Conservation (phyloP, 2,888 invertebrate species). For the Enchytraeus crypticus region DNA sequence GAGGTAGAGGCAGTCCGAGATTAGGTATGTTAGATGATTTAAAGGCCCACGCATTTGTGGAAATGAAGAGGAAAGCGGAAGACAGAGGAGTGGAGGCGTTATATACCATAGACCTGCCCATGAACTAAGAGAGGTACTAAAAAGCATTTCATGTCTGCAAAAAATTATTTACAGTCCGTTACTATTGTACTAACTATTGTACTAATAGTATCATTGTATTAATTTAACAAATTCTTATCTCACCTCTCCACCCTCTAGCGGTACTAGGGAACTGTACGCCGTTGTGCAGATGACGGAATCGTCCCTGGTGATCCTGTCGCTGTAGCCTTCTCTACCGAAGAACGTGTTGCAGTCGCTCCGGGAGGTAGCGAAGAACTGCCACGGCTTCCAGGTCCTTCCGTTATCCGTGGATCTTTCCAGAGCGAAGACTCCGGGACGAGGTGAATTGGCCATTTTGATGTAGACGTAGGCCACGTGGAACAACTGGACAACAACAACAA, state of each 20-base stretch:
- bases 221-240: no score
- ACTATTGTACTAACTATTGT: no score
- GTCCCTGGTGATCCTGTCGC: constrained; percentile 63
- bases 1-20: no score
- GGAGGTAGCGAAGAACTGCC: constrained; percentile 97
- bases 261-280: constrained; percentile 89
- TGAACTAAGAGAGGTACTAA: no score
- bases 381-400: constrained; percentile 82
- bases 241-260: constrained; percentile 90
- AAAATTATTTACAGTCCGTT: no score
- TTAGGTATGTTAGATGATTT: no score
- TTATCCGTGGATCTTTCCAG: constrained; percentile 84
- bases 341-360: constrained; percentile 73
- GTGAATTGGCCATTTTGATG: constrained; percentile 95
- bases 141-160: no score
- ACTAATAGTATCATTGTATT: no score
- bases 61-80: no score
- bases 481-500: constrained; percentile 65
- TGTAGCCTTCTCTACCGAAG: constrained; percentile 53
- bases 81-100: no score
- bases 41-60: no score
- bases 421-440: constrained; percentile 91
- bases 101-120: no score
- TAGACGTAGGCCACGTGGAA: constrained; percentile 97
- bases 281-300: constrained; percentile 92